phyloP scores from a whole-genome alignment of 2,888 invertebrate genomes.

The Selenia dentaria region DNA sequence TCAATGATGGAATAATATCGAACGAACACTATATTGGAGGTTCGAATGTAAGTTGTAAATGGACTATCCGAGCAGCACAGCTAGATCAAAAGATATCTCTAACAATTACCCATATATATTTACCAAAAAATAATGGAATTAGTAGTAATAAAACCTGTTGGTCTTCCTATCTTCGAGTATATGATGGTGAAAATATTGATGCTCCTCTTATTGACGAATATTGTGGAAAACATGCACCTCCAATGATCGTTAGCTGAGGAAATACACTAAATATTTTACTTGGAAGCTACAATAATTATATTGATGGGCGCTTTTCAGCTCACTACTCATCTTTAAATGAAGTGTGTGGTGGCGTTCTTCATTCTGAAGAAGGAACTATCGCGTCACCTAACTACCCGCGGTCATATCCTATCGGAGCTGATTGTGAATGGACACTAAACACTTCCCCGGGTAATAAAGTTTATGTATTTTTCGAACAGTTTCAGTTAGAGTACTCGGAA shows the following conservation, averaged over 20 bases:
- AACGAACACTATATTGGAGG: conserved; percentile 58
- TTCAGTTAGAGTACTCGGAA: conserved; percentile 89
- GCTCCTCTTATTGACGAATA: conserved; percentile 88
- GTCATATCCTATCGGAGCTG: conserved; percentile 87
- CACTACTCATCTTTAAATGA: conserved; percentile 72
- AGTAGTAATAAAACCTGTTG: conserved; percentile 55
- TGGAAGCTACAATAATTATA: conserved; percentile 54
- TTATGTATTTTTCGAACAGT: conserved; percentile 86
- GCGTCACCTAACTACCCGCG: conserved; percentile 94
- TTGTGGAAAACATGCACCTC: conserved; percentile 86
- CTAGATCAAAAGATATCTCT: conserved; percentile 87
- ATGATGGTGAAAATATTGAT: conserved; percentile 87
- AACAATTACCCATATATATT: conserved; percentile 86
- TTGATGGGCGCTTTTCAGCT: conserved; percentile 62
- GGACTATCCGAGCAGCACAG: conserved; percentile 86
- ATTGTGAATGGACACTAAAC: conserved; percentile 89
- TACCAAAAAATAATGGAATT: conserved; percentile 47
- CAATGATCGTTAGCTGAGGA: conserved; percentile 88
- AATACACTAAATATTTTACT: conserved; percentile 83
- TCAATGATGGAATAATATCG: conserved; percentile 81
- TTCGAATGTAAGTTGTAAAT: conserved; percentile 86
- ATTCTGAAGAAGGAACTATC: conserved; percentile 88
- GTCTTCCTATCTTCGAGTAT: conserved; percentile 79
- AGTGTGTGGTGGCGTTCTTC: conserved; percentile 93
- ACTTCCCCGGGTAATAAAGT: conserved; percentile 87